Evolutionary conservation across 2,888 invertebrate species (phyloP).

Genomic region (Ophion slaviceki): DNA sequence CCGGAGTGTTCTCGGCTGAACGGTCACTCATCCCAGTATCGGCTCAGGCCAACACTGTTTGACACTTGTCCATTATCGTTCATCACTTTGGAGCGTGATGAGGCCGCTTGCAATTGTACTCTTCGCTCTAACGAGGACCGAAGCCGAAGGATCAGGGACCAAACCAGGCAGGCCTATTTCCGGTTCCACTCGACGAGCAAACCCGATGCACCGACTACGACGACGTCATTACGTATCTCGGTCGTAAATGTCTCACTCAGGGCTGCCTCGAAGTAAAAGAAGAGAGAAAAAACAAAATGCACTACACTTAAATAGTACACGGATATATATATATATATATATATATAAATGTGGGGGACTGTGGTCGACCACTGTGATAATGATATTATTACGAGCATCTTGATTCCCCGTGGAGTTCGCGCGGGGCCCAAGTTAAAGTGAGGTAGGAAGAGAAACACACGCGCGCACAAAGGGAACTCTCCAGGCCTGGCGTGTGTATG

Average conservation of each 20-base stretch:
- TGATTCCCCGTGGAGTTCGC: slow-evolving; percentile 77
- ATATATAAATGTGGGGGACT: slow-evolving; percentile 57
- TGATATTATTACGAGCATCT: slow-evolving; percentile 83
- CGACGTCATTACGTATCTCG: slow-evolving; percentile 53
- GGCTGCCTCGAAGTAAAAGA: slow-evolving; percentile 52
- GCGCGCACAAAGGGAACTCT: slow-evolving; percentile 23
- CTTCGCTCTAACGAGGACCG: background rate
- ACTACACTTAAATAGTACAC: slow-evolving; percentile 6
- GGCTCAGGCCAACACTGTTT: background rate
- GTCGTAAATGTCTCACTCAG: slow-evolving; percentile 81
- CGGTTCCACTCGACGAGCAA: background rate
- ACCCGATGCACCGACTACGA: background rate
- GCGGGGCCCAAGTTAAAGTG: slow-evolving; percentile 48
- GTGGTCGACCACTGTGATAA: slow-evolving; percentile 80
- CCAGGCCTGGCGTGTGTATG: background rate
- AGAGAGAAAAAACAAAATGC: slow-evolving; percentile 21
- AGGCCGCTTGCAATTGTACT: background rate
- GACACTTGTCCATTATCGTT: background rate
- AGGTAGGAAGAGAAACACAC: slow-evolving; percentile 58
- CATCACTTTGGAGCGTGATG: background rate
- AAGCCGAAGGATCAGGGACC: background rate
- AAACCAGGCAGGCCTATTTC: background rate
- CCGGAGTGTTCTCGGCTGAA: background rate
- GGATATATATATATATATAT: background rate
- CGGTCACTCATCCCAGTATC: background rate